Evolutionary conservation across 2,888 invertebrate species (phyloP).

Genomic region (Drosophila silvestris): DNA sequence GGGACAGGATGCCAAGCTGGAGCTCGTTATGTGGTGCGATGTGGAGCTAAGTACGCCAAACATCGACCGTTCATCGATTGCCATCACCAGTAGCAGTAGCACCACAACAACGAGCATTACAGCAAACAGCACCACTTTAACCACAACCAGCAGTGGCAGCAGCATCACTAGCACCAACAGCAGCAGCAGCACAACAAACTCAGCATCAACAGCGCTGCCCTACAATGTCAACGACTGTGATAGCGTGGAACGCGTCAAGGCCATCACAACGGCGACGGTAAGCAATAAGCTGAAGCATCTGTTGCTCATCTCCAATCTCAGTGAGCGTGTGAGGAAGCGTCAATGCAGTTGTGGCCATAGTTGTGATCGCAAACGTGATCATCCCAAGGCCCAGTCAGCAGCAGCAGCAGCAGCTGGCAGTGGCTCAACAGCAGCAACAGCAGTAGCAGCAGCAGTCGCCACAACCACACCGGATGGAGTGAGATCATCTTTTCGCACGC

Average conservation of each 20-base stretch:
- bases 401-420: conserved; percentile 9
- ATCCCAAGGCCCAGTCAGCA: conserved; percentile 46
- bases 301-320: conserved; percentile 84
- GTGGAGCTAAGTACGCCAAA: conserved; percentile 70
- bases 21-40: conserved; percentile 91
- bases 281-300: conserved; percentile 84
- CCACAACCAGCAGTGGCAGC: conserved; percentile 25
- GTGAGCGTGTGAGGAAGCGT: conserved; percentile 83
- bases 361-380: conserved; percentile 81
- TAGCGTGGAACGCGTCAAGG: conserved; percentile 73
- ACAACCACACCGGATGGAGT: conserved; percentile 23
- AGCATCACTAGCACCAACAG: conserved; percentile 18
- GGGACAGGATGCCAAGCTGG: conserved; percentile 89
- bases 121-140: neutral
- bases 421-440: neutral
- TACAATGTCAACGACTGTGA: conserved; percentile 80
- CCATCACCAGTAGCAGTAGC: conserved; percentile 36
- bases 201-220: conserved; percentile 62
- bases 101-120: conserved; percentile 28
- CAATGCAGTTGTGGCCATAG: conserved; percentile 84
- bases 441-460: neutral
- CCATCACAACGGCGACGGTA: conserved; percentile 71
- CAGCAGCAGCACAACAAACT: conserved; percentile 16
- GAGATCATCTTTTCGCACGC: conserved; percentile 62
- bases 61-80: conserved; percentile 19